phyloP scores from a whole-genome alignment of 2,888 invertebrate species.

The Dryomyza anilis region DNA sequence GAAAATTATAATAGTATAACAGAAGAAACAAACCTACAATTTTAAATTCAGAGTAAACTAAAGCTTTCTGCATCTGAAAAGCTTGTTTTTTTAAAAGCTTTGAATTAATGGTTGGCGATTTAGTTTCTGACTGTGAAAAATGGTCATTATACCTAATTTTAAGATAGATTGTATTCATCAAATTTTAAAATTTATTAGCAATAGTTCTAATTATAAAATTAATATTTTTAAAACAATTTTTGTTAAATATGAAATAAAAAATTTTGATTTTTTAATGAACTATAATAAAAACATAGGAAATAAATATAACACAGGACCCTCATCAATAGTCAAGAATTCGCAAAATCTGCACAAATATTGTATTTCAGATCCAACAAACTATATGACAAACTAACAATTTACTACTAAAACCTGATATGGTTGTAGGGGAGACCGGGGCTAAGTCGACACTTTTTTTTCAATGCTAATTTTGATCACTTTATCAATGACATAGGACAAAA shows the following conservation, averaged over 20 bases:
- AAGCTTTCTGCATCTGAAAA: constrained; percentile 25
- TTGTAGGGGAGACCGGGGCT: too few species aligned
- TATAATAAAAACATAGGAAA: constrained; percentile 5
- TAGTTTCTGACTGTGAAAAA: constrained; percentile 19
- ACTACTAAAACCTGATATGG: too few species aligned
- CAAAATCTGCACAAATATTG: neutral
- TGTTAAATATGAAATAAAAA: constrained; percentile 21
- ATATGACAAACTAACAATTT: too few species aligned
- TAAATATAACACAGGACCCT: constrained; percentile 3
- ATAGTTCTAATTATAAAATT: constrained; percentile 12
- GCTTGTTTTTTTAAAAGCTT: constrained; percentile 19
- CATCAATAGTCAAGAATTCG: neutral
- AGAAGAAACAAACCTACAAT: constrained; percentile 21
- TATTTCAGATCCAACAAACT: neutral
- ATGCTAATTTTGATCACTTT: too few species aligned
- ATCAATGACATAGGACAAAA: too few species aligned
- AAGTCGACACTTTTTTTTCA: too few species aligned
- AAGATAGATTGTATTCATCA: constrained; percentile 21
- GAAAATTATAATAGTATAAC: constrained; percentile 16
- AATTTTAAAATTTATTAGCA: constrained; percentile 8
- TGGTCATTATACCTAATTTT: constrained; percentile 17
- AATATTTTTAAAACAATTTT: constrained; percentile 24
- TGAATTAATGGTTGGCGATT: constrained; percentile 20
- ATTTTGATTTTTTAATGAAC: constrained; percentile 22
- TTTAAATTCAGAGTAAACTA: constrained; percentile 11